Evolutionary conservation across 2,113 vertebrate genomes (phyloP).

Genomic region (Vulpes vulpes): DNA sequence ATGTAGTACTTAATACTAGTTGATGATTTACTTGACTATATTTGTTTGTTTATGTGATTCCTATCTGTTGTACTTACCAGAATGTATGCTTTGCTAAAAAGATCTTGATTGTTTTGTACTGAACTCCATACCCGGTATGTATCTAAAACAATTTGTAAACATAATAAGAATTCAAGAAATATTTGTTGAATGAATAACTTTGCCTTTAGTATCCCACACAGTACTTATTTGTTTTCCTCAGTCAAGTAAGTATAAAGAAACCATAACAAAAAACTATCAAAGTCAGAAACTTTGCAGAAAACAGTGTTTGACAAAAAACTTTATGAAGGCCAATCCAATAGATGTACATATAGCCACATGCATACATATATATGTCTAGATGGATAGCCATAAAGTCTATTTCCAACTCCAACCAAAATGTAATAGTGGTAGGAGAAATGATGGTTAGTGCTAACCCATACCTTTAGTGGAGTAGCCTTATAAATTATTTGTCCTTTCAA

Average conservation of each 20-base stretch:
- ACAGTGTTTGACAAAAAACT: background rate
- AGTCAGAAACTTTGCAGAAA: background rate
- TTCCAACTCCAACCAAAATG: background rate
- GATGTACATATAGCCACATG: background rate
- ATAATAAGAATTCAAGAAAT: background rate
- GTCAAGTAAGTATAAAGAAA: background rate
- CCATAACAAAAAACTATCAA: constrained; percentile 24
- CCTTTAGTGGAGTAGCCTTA: background rate
- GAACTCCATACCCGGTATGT: background rate
- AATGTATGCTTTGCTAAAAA: background rate
- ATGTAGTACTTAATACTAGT: background rate
- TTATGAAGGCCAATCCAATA: background rate
- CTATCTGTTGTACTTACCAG: background rate
- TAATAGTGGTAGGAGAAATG: background rate
- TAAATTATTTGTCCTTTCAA: background rate
- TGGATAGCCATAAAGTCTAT: background rate
- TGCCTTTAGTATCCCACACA: background rate
- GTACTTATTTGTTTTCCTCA: background rate
- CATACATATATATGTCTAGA: background rate
- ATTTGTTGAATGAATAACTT: background rate
- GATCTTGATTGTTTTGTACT: background rate
- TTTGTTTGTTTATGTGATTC: background rate
- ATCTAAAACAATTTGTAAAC: background rate
- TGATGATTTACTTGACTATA: background rate
- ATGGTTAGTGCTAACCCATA: background rate